These are phyloP conservation scores for Mesorhabditis spiculigera DNA, from an alignment of 2,888 invertebrate genomes.

Conservation along the genomic window DNA sequence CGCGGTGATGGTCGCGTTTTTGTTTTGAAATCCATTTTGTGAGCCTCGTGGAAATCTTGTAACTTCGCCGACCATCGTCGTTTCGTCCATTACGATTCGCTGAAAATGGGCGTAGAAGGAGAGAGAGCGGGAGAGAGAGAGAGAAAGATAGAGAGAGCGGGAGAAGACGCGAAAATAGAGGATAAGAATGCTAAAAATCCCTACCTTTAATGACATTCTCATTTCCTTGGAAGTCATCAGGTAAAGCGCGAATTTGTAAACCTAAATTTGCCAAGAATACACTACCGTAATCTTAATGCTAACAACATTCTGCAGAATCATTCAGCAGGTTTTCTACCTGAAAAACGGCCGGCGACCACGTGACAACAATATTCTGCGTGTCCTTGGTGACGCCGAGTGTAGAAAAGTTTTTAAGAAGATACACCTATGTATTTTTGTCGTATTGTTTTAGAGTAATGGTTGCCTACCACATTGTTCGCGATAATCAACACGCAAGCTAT, in stretches of 20 bases:
- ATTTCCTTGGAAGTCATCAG: constrained; percentile 2
- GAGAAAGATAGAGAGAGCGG: neutral
- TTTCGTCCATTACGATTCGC: neutral
- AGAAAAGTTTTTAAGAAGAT: neutral
- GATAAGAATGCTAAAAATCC: neutral
- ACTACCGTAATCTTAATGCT: too few species aligned
- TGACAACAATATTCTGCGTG: constrained; percentile 4
- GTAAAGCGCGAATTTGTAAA: constrained; percentile 1
- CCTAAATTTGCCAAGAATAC: neutral
- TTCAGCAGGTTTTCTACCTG: neutral
- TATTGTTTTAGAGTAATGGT: neutral
- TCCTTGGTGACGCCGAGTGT: neutral
- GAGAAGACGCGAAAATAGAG: neutral
- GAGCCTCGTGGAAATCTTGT: neutral
- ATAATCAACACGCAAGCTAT: neutral
- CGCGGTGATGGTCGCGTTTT: neutral
- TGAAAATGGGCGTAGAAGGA: neutral
- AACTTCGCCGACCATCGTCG: too few species aligned
- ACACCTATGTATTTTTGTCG: neutral
- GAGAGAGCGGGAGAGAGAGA: neutral
- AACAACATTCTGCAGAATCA: neutral
- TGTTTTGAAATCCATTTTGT: neutral
- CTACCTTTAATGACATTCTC: neutral
- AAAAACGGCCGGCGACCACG: constrained; percentile 1
- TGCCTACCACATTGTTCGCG: neutral